phyloP scores from a whole-genome alignment of 2,888 invertebrate genomes.

The Cataglyphis albicans region DNA sequence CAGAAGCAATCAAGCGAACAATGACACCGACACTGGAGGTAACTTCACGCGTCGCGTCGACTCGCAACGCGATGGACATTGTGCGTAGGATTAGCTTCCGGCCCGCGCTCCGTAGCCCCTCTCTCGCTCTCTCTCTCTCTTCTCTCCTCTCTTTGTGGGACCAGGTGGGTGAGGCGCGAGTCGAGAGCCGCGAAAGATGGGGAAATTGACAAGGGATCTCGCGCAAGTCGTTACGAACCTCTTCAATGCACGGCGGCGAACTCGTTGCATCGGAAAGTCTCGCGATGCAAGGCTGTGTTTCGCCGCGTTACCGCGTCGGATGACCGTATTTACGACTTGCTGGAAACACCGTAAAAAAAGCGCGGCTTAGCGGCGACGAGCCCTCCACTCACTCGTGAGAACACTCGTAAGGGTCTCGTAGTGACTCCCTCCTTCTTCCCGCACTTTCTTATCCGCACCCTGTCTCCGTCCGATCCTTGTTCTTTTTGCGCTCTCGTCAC shows the following conservation, averaged over 20 bases:
- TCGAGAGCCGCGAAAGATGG: conserved; percentile 22
- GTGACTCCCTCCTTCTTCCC: conserved; percentile 19
- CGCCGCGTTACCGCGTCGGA: conserved; percentile 71
- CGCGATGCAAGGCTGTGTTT: conserved; percentile 64
- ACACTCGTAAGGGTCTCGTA: conserved; percentile 37
- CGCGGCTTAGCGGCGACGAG: conserved; percentile 57
- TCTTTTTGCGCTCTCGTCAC: conserved; percentile 73
- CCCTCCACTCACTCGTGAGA: conserved; percentile 51
- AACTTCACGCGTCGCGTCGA: conserved; percentile 68
- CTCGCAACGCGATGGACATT: conserved; percentile 68
- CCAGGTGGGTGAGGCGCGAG: conserved; percentile 64
- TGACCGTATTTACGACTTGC: conserved; percentile 80
- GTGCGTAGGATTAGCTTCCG: conserved; percentile 74
- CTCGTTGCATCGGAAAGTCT: conserved; percentile 55
- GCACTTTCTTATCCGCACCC: conserved; percentile 46
- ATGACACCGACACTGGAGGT: conserved; percentile 75
- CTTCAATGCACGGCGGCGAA: conserved; percentile 56
- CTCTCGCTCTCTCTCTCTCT: neutral
- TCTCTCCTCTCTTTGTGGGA: conserved; percentile 28
- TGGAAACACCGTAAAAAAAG: conserved; percentile 80
- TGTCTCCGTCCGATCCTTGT: conserved; percentile 31
- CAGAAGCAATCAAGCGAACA: conserved; percentile 80
- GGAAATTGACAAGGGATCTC: conserved; percentile 33
- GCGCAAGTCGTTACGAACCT: conserved; percentile 65
- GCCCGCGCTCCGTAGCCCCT: conserved; percentile 14